Conservation (phyloP, 2,113 vertebrate genomes). For the Plectropomus leopardus region DNA sequence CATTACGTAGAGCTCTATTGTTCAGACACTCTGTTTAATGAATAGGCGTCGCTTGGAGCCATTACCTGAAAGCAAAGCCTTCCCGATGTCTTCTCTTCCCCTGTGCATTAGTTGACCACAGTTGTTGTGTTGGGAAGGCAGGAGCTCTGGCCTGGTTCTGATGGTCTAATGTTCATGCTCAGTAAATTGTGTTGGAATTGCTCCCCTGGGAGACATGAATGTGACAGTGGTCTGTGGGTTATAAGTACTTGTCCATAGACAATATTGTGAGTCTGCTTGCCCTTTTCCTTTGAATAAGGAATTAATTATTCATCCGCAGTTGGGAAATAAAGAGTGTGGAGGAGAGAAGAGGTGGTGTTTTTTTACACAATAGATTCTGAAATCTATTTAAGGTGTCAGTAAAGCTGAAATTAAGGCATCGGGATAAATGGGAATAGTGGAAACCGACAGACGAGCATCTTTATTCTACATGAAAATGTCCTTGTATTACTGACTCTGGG, state of each 20-base stretch:
- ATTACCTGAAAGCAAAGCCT: slow-evolving; percentile 77
- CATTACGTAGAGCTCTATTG: slow-evolving; percentile 76
- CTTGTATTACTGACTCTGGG: slow-evolving; percentile 22
- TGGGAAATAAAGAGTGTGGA: slow-evolving; percentile 66
- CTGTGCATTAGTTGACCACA: slow-evolving; percentile 61
- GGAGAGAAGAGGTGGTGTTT: slow-evolving; percentile 57
- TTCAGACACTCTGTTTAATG: slow-evolving; percentile 81
- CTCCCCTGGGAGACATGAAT: slow-evolving; percentile 72
- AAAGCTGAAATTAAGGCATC: slow-evolving; percentile 57
- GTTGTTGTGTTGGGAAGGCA: slow-evolving; percentile 59
- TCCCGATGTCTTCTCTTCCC: slow-evolving; percentile 58
- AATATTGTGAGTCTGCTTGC: slow-evolving; percentile 71
- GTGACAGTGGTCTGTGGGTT: slow-evolving; percentile 74
- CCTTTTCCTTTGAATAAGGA: slow-evolving; percentile 72
- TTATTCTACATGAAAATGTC: slow-evolving; percentile 55
- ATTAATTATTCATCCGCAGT: slow-evolving; percentile 81
- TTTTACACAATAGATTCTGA: slow-evolving; percentile 62
- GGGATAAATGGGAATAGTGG: slow-evolving; percentile 43
- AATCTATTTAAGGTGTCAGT: slow-evolving; percentile 68
- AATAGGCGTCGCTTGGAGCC: slow-evolving; percentile 76
- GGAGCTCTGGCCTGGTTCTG: slow-evolving; percentile 61
- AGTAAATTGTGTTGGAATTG: slow-evolving; percentile 77
- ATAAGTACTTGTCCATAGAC: slow-evolving; percentile 66
- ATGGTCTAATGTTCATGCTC: slow-evolving; percentile 70
- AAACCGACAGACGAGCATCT: slow-evolving; percentile 47